phyloP scores from a whole-genome alignment of 2,113 vertebrate genomes.

The Sceloporus tristichus region DNA sequence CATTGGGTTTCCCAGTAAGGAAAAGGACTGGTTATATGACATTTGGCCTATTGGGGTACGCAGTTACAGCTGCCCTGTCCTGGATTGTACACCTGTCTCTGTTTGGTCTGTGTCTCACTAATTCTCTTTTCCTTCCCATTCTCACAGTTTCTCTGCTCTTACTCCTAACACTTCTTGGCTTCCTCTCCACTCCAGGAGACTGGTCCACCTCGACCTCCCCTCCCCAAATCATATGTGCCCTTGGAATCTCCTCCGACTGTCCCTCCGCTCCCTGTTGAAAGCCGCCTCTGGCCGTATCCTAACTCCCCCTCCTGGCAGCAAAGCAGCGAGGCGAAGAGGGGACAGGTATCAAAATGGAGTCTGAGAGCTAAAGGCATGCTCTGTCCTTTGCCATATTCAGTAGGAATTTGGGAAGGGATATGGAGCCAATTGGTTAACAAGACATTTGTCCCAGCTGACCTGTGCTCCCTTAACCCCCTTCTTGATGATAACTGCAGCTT shows the following conservation, averaged over 20 bases:
- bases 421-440: neutral
- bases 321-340: constrained; percentile 84
- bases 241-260: constrained; percentile 87
- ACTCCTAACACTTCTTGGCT: constrained; percentile 73
- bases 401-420: neutral
- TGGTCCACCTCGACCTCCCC: constrained; percentile 94
- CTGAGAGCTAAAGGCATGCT: neutral
- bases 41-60: neutral
- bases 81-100: neutral
- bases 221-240: constrained; percentile 95
- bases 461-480: neutral
- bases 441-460: neutral
- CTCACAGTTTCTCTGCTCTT: constrained; percentile 73
- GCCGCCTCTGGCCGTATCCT: constrained; percentile 88
- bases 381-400: constrained; percentile 31
- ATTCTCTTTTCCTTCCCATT: constrained; percentile 73
- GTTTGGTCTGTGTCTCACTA: constrained; percentile 63
- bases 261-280: constrained; percentile 88
- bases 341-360: constrained; percentile 77
- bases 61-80: neutral
- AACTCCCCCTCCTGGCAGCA: constrained; percentile 84
- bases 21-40: neutral
- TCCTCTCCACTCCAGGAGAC: constrained; percentile 87
- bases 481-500: neutral
- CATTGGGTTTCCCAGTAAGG: neutral